phyloP scores from a whole-genome alignment of 1,140 invertebrate genomes.

The Yoshiicerus persimilis region DNA sequence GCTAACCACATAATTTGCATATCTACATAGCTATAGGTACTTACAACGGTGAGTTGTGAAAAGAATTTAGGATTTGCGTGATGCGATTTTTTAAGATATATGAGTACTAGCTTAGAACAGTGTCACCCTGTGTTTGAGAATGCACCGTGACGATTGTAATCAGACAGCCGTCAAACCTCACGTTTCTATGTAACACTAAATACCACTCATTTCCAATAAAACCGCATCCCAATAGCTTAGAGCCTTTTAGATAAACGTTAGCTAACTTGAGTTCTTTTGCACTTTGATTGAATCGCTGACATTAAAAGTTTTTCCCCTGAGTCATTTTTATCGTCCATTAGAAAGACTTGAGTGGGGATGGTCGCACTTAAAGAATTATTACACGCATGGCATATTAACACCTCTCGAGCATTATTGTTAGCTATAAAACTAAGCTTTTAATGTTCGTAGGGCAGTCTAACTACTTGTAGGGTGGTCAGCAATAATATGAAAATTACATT shows the following conservation, averaged over 20 bases:
- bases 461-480: neutral
- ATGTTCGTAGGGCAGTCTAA: neutral
- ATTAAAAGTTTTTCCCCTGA: conserved; percentile 14
- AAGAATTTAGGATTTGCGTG: too few species aligned
- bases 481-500: neutral
- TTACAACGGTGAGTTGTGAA: too few species aligned
- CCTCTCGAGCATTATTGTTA: neutral
- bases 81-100: too few species aligned
- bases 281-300: conserved; percentile 11
- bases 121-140: neutral
- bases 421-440: conserved; percentile 6
- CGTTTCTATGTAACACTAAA: neutral
- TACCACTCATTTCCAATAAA: neutral
- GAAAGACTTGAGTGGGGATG: neutral
- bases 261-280: neutral
- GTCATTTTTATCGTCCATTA: conserved; percentile 20
- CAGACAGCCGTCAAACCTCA: neutral
- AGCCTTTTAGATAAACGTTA: neutral
- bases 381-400: conserved; percentile 13
- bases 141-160: neutral
- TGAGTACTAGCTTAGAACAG: too few species aligned
- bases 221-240: neutral
- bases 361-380: conserved; percentile 22
- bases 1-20: too few species aligned
- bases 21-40: too few species aligned